Evolutionary conservation across 2,888 invertebrate genomes (phyloP).

Genomic region (Drosophila paramelanica): DNA sequence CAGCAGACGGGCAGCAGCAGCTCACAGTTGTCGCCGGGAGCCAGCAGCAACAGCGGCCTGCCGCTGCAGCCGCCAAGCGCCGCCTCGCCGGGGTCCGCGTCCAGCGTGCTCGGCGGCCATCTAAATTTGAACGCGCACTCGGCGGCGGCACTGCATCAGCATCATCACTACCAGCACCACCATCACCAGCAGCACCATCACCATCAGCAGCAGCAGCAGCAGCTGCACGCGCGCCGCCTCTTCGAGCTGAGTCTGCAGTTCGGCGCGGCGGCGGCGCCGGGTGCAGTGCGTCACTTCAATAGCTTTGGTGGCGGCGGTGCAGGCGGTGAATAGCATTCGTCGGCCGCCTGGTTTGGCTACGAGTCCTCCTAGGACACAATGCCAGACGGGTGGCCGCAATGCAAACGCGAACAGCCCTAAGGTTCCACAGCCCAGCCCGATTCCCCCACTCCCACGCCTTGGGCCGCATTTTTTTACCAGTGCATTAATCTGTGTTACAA

Average conservation of each 20-base stretch:
- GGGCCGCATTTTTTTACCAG: slow-evolving; percentile 64
- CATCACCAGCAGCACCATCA: slow-evolving; percentile 85
- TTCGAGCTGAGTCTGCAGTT: slow-evolving; percentile 85
- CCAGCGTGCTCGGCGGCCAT: slow-evolving; percentile 83
- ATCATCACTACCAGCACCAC: slow-evolving; percentile 84
- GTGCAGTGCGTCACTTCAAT: slow-evolving; percentile 84
- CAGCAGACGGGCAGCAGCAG: slow-evolving; percentile 58
- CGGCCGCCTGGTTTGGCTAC: slow-evolving; percentile 84
- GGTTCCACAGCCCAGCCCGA: neutral
- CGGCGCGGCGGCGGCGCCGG: slow-evolving; percentile 84
- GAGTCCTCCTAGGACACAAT: slow-evolving; percentile 80
- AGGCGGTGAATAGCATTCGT: slow-evolving; percentile 85
- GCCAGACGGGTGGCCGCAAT: slow-evolving; percentile 69
- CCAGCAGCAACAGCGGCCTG: slow-evolving; percentile 77
- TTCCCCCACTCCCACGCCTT: neutral
- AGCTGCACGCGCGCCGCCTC: slow-evolving; percentile 85
- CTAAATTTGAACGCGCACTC: slow-evolving; percentile 84
- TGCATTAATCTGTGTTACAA: slow-evolving; percentile 84
- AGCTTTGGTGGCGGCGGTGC: slow-evolving; percentile 84
- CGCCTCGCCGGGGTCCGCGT: slow-evolving; percentile 79
- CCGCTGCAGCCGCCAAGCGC: slow-evolving; percentile 81
- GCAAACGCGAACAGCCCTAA: slow-evolving; percentile 59
- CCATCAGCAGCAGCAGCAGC: slow-evolving; percentile 85
- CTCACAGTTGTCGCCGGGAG: slow-evolving; percentile 81
- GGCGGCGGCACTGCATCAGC: slow-evolving; percentile 83